Conservation (phyloP, 2,797 vertebrate genomes). For the Tympanoctomys barrerae region DNA sequence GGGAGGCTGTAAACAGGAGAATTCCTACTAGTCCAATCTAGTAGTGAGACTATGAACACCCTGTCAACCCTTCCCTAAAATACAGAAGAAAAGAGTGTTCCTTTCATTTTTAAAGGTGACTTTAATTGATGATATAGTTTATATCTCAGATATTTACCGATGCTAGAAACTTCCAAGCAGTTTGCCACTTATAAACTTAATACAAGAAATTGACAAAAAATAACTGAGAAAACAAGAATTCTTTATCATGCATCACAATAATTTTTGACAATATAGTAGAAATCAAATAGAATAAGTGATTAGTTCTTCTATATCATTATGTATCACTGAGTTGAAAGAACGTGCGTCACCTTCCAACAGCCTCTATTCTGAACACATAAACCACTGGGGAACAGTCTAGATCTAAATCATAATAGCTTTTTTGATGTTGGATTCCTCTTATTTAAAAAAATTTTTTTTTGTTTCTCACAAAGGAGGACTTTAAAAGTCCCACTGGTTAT, state of each 20-base stretch:
- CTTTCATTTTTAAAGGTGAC: slow-evolving; percentile 9
- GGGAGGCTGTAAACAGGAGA: too few relatives aligned
- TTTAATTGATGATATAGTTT: not conserved
- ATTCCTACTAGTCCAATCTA: too few relatives aligned
- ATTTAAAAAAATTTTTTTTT: not conserved
- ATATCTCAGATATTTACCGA: not conserved
- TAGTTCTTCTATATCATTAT: not conserved
- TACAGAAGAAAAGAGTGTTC: not conserved
- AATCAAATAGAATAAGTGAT: not conserved
- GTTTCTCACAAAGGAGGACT: not conserved
- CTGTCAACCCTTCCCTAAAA: too few relatives aligned
- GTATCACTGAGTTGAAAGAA: not conserved
- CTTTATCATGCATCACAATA: not conserved
- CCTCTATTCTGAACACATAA: not conserved
- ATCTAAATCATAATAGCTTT: not conserved
- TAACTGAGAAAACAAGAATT: not conserved
- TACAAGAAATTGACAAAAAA: not conserved
- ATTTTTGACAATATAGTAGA: not conserved
- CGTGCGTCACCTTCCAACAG: not conserved
- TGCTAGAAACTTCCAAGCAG: not conserved
- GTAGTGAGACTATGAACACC: too few relatives aligned
- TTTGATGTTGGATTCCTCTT: not conserved
- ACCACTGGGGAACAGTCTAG: not conserved
- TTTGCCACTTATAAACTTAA: slow-evolving; percentile 5
- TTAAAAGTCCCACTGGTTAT: not conserved